Evolutionary conservation across 2,888 invertebrate genomes (phyloP).

Genomic region (Leptopilina drosophilae): DNA sequence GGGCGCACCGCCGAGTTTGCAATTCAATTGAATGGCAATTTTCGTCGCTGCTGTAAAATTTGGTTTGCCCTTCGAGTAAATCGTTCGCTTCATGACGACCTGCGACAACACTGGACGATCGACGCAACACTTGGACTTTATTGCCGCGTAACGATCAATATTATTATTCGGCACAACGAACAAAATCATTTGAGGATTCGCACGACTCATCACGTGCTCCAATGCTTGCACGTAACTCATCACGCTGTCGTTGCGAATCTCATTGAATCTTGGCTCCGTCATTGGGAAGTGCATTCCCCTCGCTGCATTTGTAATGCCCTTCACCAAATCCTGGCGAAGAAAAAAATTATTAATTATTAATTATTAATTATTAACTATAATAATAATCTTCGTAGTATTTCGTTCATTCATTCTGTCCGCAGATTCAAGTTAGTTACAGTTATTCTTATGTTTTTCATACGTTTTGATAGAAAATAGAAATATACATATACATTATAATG

Average conservation of each 20-base stretch:
- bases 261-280: conserved; percentile 74
- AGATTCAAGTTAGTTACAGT: too few relatives aligned
- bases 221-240: conserved; percentile 81
- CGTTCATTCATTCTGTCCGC: too few relatives aligned
- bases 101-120: conserved; percentile 86
- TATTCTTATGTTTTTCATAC: too few relatives aligned
- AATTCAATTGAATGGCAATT: conserved; percentile 94
- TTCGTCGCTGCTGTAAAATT: conserved; percentile 90
- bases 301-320: background rate
- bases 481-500: too few relatives aligned
- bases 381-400: too few relatives aligned
- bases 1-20: conserved; percentile 93
- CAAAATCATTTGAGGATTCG: conserved; percentile 82
- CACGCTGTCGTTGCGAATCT: conserved; percentile 80
- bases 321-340: background rate
- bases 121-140: conserved; percentile 90
- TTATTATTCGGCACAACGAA: conserved; percentile 83
- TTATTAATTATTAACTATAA: too few relatives aligned
- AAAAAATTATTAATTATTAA: background rate
- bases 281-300: conserved; percentile 77
- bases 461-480: too few relatives aligned
- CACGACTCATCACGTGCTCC: conserved; percentile 79
- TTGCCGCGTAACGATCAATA: conserved; percentile 86
- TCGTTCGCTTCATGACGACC: conserved; percentile 79
- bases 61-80: conserved; percentile 80